Evolutionary conservation across 1,140 invertebrate species (phyloP).

Genomic region (Danaus melanippus): DNA sequence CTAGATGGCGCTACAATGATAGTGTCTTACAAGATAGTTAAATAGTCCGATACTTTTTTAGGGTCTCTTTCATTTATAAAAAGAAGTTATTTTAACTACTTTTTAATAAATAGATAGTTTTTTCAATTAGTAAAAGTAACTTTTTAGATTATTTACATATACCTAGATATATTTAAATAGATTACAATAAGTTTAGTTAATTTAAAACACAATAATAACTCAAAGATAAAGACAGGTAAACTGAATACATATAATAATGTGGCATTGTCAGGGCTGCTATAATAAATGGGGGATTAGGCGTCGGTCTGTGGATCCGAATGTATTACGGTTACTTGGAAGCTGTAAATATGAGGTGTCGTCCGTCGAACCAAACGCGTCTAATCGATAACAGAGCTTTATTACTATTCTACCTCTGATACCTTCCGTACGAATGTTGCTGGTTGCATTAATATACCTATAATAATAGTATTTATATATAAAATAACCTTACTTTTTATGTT

Average conservation of each 20-base stretch:
- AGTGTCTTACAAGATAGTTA: neutral
- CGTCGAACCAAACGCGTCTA: conserved; percentile 40
- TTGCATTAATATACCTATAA: too few species aligned
- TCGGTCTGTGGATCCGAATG: conserved; percentile 14
- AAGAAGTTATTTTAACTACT: conserved; percentile 1
- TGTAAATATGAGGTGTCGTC: conserved; percentile 39
- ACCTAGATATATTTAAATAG: too few species aligned
- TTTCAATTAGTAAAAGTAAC: neutral
- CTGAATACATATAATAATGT: too few species aligned
- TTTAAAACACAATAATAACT: too few species aligned
- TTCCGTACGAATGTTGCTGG: too few species aligned
- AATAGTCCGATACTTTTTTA: neutral
- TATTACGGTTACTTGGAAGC: conserved; percentile 7
- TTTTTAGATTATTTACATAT: too few species aligned
- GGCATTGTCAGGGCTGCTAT: conserved; percentile 14
- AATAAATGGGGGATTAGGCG: conserved; percentile 27
- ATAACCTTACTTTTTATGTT: too few species aligned
- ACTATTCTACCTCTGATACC: conserved; percentile 8
- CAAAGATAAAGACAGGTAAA: too few species aligned
- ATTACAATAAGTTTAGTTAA: too few species aligned
- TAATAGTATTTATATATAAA: too few species aligned
- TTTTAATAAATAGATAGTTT: neutral
- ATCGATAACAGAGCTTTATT: conserved; percentile 35
- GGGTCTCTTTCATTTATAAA: neutral
- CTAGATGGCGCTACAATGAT: conserved; percentile 24